phyloP scores from a whole-genome alignment of 2,797 vertebrate species.

The Anabas testudineus region DNA sequence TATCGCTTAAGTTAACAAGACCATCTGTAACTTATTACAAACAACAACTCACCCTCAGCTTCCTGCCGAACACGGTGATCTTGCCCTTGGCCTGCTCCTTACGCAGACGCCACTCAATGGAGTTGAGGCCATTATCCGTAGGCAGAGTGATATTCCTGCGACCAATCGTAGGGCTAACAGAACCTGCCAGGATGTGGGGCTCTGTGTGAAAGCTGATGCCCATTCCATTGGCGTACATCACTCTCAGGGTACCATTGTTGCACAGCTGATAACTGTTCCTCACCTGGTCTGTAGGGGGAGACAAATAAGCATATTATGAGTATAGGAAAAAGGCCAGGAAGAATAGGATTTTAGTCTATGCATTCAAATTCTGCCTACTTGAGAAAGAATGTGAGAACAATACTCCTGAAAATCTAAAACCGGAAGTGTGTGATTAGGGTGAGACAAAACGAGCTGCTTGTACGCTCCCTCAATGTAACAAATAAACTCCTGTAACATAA shows the following conservation, averaged over 20 bases:
- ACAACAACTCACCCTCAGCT: conserved; percentile 91
- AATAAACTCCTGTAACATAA: not conserved
- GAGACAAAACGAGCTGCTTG: not conserved
- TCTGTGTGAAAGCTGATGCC: conserved; percentile 99
- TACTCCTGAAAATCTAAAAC: not conserved
- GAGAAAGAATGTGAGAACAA: not conserved
- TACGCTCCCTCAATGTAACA: not conserved
- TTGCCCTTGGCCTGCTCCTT: conserved; percentile 99
- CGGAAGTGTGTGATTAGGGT: not conserved
- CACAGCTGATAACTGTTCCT: conserved; percentile 99
- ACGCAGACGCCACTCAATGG: conserved; percentile 98
- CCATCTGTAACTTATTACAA: not conserved
- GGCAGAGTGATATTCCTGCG: conserved; percentile 98
- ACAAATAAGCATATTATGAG: conserved; percentile 16
- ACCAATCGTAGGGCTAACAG: conserved; percentile 97
- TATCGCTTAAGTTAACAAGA: not conserved
- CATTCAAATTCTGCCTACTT: not conserved
- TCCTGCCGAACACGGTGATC: conserved; percentile 98
- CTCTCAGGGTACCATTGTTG: conserved; percentile 96
- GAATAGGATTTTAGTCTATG: not conserved
- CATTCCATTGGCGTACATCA: conserved; percentile 99
- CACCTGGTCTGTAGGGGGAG: conserved; percentile 92
- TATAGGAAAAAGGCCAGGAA: not conserved
- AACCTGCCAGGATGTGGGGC: conserved; percentile 96
- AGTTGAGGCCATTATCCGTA: conserved; percentile 98